These are phyloP conservation scores for Mesocricetus auratus DNA, from an alignment of 2,113 vertebrate species.

Conservation along the genomic window DNA sequence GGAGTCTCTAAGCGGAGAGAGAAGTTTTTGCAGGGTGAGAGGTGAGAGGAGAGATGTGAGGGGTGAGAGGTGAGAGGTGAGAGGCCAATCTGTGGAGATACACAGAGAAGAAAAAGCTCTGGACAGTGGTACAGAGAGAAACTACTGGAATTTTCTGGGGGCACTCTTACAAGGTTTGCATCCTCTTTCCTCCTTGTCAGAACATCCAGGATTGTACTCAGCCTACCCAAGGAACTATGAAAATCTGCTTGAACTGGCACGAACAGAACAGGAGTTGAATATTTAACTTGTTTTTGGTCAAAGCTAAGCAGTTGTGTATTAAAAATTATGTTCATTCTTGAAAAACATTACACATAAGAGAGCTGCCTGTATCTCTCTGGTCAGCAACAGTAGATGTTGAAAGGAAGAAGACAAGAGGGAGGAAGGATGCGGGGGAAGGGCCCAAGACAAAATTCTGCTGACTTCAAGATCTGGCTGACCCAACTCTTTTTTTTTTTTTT, in stretches of 20 bases:
- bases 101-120: background rate
- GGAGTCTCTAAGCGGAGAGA: constrained; percentile 21
- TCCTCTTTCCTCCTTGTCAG: background rate
- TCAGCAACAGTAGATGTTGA: constrained; percentile 15
- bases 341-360: constrained; percentile 48
- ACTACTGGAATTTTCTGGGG: background rate
- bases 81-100: background rate
- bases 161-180: background rate
- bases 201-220: background rate
- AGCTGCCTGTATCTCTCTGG: constrained; percentile 20
- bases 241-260: constrained; percentile 1
- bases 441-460: constrained; percentile 62
- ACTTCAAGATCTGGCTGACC: constrained; percentile 71
- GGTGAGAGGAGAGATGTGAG: constrained; percentile 29
- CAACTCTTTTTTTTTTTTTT: too few species aligned
- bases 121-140: background rate
- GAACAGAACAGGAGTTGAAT: background rate
- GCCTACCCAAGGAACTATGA: background rate
- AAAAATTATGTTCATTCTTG: constrained; percentile 45
- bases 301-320: constrained; percentile 7
- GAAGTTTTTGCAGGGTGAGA: constrained; percentile 47
- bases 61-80: constrained; percentile 33
- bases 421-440: constrained; percentile 64
- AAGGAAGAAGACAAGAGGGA: constrained; percentile 42
- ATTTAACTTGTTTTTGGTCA: constrained; percentile 58